Evolutionary conservation across 1,140 invertebrate genomes (phyloP), one percentile per base, ranked within the genome.

Genomic region (Achatina immaculata): DNA sequence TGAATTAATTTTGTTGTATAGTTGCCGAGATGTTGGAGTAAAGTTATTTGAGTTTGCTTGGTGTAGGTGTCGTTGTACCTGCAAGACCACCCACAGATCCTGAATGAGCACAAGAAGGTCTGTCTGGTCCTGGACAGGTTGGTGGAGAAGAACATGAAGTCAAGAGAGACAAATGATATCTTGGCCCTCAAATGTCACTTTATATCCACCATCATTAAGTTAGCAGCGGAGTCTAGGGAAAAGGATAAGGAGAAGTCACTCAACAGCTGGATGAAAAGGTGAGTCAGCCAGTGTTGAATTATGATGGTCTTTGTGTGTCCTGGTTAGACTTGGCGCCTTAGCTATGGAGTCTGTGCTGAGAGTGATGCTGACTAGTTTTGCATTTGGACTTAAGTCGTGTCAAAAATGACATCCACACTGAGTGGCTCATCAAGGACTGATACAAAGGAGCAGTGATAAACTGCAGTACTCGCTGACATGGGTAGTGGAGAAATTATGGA

Each of bases 181-280:
- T 94, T 97, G 93, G 94, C 96, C 0, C 95, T 98, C 82, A 98
- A 99, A 89, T 95, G 95, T 88, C 96, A 98, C 89, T 97, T 97
- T 88, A 90, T 98, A 0, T 92, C 94, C 48, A 96, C 94, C 88
- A 92, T 98, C 71, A 91, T 97, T 19, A 76, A 83, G 28, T 84
- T 84, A 21, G 83, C 85, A 38, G 82, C 76, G 4, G 88, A 89
- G 80, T 77, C 81, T 3, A 84, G 86, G 42, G 86, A 84, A 1
- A 82, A 85, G 11, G 82, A 81, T 28, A 73, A 83, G 34, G 78
- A 69, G 7, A 65, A 82, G 19, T 71, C 74, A 75, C 68, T 89
- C 2, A 83, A 86, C 28, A 28, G 38, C 2, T 88, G 86, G 85
- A 85, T 89, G 0, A 90, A 90, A 83, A 84, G 74, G 89, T 89